These are phyloP conservation scores for Ranitomeya imitator DNA, from an alignment of 2,113 vertebrate genomes.

Conservation along the genomic window DNA sequence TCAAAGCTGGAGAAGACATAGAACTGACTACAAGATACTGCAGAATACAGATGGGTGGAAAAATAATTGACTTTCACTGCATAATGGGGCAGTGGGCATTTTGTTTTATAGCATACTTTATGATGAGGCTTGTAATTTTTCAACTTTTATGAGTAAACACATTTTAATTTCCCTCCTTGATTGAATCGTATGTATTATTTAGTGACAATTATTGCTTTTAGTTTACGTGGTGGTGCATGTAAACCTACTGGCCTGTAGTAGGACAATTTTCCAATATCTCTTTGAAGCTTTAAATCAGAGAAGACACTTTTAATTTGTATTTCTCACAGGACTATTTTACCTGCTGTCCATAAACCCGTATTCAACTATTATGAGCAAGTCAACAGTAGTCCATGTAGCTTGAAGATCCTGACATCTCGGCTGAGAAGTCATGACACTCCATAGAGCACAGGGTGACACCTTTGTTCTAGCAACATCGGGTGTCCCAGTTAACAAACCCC, in stretches of 20 bases:
- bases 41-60: neutral
- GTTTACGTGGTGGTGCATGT: neutral
- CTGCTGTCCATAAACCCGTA: neutral
- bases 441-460: neutral
- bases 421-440: neutral
- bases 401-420: neutral
- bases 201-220: neutral
- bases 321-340: neutral
- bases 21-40: neutral
- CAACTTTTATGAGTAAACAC: neutral
- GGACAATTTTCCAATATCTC: neutral
- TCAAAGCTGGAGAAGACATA: neutral
- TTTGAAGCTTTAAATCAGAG: neutral
- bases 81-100: neutral
- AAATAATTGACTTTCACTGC: neutral
- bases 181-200: neutral
- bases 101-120: neutral
- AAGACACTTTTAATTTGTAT: neutral
- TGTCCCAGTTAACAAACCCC: neutral
- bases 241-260: neutral
- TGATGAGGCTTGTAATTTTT: neutral
- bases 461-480: neutral
- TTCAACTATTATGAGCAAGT: neutral
- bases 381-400: neutral
- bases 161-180: neutral